Conservation (phyloP, 1,140 invertebrate genomes). For the Spodoptera litura region DNA sequence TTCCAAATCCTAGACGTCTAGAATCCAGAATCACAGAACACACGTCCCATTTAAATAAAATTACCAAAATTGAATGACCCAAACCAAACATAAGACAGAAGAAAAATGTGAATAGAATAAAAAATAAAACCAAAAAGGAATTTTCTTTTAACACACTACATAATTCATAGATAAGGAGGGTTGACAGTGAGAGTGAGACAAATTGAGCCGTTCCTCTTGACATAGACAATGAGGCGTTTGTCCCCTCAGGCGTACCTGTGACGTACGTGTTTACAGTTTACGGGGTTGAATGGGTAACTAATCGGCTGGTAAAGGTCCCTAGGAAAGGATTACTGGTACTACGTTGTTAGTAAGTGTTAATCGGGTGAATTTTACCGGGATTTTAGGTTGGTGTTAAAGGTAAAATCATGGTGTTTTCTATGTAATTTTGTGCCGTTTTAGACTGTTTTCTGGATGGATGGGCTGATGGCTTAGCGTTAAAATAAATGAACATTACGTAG, state of each 20-base stretch:
- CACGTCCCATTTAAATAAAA: too few species aligned
- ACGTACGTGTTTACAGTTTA: constrained; percentile 39
- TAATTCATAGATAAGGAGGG: constrained; percentile 59
- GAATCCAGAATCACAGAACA: too few species aligned
- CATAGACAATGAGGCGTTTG: constrained; percentile 65
- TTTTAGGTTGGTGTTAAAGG: neutral
- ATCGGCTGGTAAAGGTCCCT: constrained; percentile 34
- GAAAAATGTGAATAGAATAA: constrained; percentile 34
- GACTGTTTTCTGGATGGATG: too few species aligned
- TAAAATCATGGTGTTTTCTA: too few species aligned
- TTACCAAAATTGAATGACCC: constrained; percentile 14
- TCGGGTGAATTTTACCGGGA: neutral
- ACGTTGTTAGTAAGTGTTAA: constrained; percentile 5
- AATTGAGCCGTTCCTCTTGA: constrained; percentile 59
- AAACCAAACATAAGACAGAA: neutral
- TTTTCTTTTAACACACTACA: constrained; percentile 50
- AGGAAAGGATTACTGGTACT: constrained; percentile 10
- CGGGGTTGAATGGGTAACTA: constrained; percentile 47
- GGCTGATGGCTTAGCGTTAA: too few species aligned
- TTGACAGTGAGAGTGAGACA: constrained; percentile 58
- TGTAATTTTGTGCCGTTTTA: too few species aligned
- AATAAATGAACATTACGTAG: too few species aligned
- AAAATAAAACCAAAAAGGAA: constrained; percentile 14
- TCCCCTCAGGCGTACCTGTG: constrained; percentile 18
- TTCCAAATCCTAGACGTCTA: too few species aligned